Conservation (phyloP, 2,113 vertebrate genomes). For the Spermophilus dauricus region DNA sequence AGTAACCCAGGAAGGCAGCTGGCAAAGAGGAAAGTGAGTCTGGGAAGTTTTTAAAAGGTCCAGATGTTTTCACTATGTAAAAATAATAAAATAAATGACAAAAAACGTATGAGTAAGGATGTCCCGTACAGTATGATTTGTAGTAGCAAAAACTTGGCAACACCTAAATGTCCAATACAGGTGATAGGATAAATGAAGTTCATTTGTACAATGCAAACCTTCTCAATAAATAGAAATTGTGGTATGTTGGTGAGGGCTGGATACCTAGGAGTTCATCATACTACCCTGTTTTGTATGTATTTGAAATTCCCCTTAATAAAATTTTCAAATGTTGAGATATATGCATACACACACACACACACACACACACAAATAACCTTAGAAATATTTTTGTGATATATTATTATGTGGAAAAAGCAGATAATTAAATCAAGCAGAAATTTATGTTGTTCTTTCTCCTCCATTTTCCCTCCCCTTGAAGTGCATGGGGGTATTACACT, state of each 20-base stretch:
- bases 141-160: background rate
- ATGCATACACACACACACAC: background rate
- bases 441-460: background rate
- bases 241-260: background rate
- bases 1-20: background rate
- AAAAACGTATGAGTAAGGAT: background rate
- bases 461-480: background rate
- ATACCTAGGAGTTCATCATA: background rate
- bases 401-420: background rate
- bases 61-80: background rate
- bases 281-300: background rate
- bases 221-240: background rate
- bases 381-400: background rate
- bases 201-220: background rate
- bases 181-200: background rate
- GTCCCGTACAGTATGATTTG: background rate
- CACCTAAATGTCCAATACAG: background rate
- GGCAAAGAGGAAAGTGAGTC: background rate
- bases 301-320: conserved; percentile 29
- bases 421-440: background rate
- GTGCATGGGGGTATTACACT: background rate
- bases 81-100: conserved; percentile 19
- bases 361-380: background rate
- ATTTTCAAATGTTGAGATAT: background rate
- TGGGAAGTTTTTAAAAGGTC: background rate